Percentiles rank a stretch among this genome's conserved stretches.
Evolutionary conservation across 1,140 invertebrate genomes (phyloP).

Genomic region (Solenopsis invicta): DNA sequence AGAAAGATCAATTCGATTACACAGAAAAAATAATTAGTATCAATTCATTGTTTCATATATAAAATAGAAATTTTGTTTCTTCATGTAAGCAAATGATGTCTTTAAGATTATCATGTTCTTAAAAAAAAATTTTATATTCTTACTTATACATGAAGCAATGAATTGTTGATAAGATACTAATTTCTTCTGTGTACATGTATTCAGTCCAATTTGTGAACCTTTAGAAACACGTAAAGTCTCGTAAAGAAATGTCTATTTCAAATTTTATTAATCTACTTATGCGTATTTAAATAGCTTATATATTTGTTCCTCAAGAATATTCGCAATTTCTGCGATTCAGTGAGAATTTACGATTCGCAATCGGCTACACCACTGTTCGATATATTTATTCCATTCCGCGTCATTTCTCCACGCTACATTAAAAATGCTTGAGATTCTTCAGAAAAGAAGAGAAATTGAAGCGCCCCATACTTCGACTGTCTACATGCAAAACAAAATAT

Average conservation of each 20-base stretch:
- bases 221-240: background rate
- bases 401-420: background rate
- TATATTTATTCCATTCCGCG: constrained; percentile 11
- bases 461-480: background rate
- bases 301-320: background rate
- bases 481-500: background rate
- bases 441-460: background rate
- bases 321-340: background rate
- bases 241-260: background rate
- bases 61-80: no score
- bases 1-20: background rate
- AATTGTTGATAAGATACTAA: no score
- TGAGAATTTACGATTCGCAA: constrained; percentile 12
- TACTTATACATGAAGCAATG: no score
- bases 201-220: background rate
- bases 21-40: no score
- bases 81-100: no score
- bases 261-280: constrained; percentile 16
- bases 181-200: background rate
- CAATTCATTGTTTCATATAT: no score
- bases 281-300: background rate
- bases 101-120: no score
- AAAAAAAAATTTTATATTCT: no score
- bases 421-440: constrained; percentile 7
- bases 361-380: background rate